These are phyloP conservation scores for Phlogophora meticulosa DNA, from an alignment of 2,888 invertebrate species.

Conservation along the genomic window DNA sequence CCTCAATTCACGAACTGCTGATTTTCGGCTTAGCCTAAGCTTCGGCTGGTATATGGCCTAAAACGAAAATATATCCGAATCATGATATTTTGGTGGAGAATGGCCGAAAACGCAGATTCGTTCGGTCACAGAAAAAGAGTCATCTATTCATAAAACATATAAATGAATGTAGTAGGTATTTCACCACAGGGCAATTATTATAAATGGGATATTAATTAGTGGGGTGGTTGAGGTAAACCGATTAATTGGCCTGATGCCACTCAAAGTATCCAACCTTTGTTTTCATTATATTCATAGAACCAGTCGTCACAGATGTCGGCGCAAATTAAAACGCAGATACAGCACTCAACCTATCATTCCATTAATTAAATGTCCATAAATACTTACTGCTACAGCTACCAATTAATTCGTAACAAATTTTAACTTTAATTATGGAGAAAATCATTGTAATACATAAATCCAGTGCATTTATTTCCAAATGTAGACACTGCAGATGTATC, in stretches of 20 bases:
- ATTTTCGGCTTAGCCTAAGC: too few relatives aligned
- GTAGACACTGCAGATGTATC: conserved; percentile 8
- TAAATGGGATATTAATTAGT: conserved; percentile 56
- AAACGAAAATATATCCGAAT: too few relatives aligned
- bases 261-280: conserved; percentile 26
- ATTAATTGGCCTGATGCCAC: conserved; percentile 49
- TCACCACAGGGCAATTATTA: conserved; percentile 17
- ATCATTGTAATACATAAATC: conserved; percentile 1
- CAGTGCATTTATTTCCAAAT: neutral
- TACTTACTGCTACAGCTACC: conserved; percentile 6
- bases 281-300: conserved; percentile 45
- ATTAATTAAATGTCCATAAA: conserved; percentile 26
- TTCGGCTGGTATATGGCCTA: too few relatives aligned
- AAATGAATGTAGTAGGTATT: conserved; percentile 4
- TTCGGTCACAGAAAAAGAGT: conserved; percentile 3
- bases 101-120: too few relatives aligned
- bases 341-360: conserved; percentile 13
- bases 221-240: conserved; percentile 37
- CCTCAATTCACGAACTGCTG: too few relatives aligned
- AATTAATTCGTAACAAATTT: conserved; percentile 6
- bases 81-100: too few relatives aligned
- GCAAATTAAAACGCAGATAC: conserved; percentile 32
- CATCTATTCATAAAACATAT: conserved; percentile 5
- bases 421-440: neutral
- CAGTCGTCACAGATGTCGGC: conserved; percentile 23